These are phyloP conservation scores for Erynnis tages DNA, from an alignment of 2,888 invertebrate species.

Conservation along the genomic window DNA sequence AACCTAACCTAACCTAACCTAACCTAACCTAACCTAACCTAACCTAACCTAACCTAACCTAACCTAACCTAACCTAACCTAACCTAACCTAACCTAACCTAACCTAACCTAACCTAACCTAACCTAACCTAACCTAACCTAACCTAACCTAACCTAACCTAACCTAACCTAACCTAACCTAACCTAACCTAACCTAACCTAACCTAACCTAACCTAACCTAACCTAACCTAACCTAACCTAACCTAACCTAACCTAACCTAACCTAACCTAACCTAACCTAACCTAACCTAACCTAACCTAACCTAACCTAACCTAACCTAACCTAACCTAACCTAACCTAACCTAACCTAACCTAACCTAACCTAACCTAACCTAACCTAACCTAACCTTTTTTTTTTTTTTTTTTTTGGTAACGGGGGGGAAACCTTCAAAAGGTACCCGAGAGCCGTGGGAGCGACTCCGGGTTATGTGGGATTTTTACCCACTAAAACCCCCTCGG, in stretches of 20 bases:
- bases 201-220: constrained; percentile 34
- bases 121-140: constrained; percentile 35
- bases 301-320: no score
- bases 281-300: neutral
- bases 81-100: constrained; percentile 28
- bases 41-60: neutral
- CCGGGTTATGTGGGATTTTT: no score
- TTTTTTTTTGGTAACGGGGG: no score
- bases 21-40: constrained; percentile 21
- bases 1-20: constrained; percentile 28
- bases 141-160: constrained; percentile 37
- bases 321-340: no score
- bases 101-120: constrained; percentile 34
- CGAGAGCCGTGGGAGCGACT: no score
- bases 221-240: constrained; percentile 35
- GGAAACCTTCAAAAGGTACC: no score
- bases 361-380: no score
- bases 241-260: no score
- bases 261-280: neutral
- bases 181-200: constrained; percentile 34
- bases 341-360: no score
- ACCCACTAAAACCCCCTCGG: no score
- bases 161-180: constrained; percentile 37
- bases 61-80: constrained; percentile 13
- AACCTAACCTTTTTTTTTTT: no score